phyloP scores from a whole-genome alignment of 2,888 invertebrate genomes.

The Synanthedon tipuliformis region DNA sequence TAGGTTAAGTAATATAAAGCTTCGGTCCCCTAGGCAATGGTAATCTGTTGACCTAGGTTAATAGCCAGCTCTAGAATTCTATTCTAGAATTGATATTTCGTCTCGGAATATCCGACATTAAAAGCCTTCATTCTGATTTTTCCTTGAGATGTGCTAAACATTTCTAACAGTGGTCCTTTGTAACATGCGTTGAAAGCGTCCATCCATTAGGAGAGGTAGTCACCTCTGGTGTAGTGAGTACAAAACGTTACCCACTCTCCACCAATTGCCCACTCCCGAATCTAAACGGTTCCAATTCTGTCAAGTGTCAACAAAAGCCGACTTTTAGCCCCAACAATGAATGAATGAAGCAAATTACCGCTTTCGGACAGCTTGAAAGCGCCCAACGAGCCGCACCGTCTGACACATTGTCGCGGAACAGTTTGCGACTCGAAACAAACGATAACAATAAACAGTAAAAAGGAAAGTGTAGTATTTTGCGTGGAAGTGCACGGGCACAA shows the following conservation, averaged over 20 bases:
- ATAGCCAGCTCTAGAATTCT: too few relatives aligned
- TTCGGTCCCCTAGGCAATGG: too few relatives aligned
- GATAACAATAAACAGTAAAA: constrained; percentile 68
- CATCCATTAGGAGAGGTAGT: constrained; percentile 48
- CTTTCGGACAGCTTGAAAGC: constrained; percentile 63
- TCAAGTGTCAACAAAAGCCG: constrained; percentile 63
- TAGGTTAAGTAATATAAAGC: too few relatives aligned
- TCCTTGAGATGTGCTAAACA: too few relatives aligned
- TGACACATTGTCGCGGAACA: constrained; percentile 51
- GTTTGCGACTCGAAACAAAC: constrained; percentile 67
- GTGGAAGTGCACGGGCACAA: constrained; percentile 48
- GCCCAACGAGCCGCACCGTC: constrained; percentile 52
- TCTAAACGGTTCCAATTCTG: constrained; percentile 67
- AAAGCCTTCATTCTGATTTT: too few relatives aligned
- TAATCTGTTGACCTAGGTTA: too few relatives aligned
- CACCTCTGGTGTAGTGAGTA: constrained; percentile 11
- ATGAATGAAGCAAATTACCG: constrained; percentile 65
- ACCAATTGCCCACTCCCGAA: constrained; percentile 59
- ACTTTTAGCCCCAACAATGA: constrained; percentile 66
- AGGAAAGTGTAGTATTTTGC: constrained; percentile 66
- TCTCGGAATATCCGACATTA: too few relatives aligned
- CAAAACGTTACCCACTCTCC: constrained; percentile 37
- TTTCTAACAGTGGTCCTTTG: constrained; percentile 5
- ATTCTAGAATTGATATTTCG: too few relatives aligned
- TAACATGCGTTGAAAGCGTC: constrained; percentile 29